These are phyloP conservation scores for Clitarchus hookeri DNA, from an alignment of 2,888 invertebrate species.

Conservation along the genomic window DNA sequence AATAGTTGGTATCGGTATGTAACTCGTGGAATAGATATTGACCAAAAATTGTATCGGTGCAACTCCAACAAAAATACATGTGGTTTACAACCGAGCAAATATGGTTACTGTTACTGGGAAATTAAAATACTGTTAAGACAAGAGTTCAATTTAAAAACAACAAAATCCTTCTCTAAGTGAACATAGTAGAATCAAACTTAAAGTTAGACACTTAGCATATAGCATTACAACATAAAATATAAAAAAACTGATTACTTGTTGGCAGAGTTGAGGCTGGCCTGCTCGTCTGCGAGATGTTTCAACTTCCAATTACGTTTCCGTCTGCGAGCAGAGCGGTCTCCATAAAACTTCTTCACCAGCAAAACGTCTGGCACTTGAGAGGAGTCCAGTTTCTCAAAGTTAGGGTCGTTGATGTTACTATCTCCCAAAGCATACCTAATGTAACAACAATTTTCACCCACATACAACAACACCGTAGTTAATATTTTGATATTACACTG, in stretches of 20 bases:
- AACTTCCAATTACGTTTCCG: slow-evolving; percentile 80
- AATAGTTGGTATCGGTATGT: too few relatives aligned
- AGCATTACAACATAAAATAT: neutral
- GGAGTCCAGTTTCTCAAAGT: slow-evolving; percentile 80
- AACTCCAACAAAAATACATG: too few relatives aligned
- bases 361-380: slow-evolving; percentile 84
- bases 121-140: too few relatives aligned
- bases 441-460: neutral
- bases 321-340: slow-evolving; percentile 65
- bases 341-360: slow-evolving; percentile 90
- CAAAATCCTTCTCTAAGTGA: too few relatives aligned
- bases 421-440: slow-evolving; percentile 84
- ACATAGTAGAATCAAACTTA: too few relatives aligned
- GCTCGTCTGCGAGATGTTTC: slow-evolving; percentile 78
- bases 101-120: too few relatives aligned
- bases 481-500: too few relatives aligned
- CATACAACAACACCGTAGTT: too few relatives aligned
- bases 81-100: too few relatives aligned
- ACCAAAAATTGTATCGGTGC: too few relatives aligned
- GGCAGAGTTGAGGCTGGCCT: slow-evolving; percentile 64
- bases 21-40: too few relatives aligned
- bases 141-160: too few relatives aligned
- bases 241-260: slow-evolving; percentile 57
- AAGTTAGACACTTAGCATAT: neutral
- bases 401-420: slow-evolving; percentile 87